phyloP scores from a whole-genome alignment of 2,888 invertebrate species.

The Hecatera dysodea region DNA sequence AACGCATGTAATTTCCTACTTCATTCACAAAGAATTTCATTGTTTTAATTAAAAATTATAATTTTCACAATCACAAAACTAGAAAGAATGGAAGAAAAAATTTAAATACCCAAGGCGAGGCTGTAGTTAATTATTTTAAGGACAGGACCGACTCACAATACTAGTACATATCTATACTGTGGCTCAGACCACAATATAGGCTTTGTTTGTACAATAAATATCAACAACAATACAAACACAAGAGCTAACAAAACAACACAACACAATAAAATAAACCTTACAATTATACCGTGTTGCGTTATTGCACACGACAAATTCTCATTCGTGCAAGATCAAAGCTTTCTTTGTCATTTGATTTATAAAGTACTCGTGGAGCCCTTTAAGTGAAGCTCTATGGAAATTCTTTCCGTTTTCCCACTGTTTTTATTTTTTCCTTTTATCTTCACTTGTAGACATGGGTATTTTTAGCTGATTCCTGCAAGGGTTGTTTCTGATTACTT shows the following conservation, averaged over 20 bases:
- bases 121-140: too few species aligned
- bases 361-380: conserved; percentile 52
- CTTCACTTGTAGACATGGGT: conserved; percentile 31
- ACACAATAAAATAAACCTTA: conserved; percentile 39
- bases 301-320: conserved; percentile 53
- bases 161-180: too few species aligned
- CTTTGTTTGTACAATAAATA: conserved; percentile 3
- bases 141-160: too few species aligned
- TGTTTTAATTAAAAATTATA: too few species aligned
- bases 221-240: conserved; percentile 2
- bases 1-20: too few species aligned
- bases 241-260: conserved; percentile 16
- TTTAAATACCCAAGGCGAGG: too few species aligned
- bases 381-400: conserved; percentile 43
- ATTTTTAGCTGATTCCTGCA: conserved; percentile 27
- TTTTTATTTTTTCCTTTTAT: conserved; percentile 40
- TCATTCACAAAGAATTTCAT: too few species aligned
- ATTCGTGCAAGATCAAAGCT: conserved; percentile 62
- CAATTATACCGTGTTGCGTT: conserved; percentile 45
- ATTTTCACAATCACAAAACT: too few species aligned
- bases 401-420: conserved; percentile 28
- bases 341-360: conserved; percentile 67
- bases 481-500: conserved; percentile 20
- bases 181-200: background rate
- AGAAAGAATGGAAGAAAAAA: too few species aligned